Base-by-base conservation (phyloP, 2,888 invertebrate genomes). In the Cryptus armator region DNA sequence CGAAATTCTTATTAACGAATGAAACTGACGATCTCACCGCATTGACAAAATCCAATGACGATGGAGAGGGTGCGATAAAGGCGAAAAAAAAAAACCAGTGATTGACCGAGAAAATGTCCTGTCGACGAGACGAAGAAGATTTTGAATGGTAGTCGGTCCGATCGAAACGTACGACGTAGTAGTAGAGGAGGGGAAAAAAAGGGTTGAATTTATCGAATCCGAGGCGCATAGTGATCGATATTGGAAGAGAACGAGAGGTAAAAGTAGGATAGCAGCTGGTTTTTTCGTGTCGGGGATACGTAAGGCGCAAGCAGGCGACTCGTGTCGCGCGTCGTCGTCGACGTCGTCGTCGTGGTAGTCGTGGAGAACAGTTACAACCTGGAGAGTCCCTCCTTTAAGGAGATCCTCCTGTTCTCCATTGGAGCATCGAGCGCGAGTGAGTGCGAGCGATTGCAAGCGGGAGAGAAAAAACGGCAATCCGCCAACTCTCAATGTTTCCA, bases 391-490 rank as follows among this genome's bases (percentile, higher is more conserved):
- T 19, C 51, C 72, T 62, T 48, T 72, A 72, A 81, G 68, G 64
- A 70, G 72, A 81, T 74, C 72, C 67, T 62, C 66, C 53, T 62
- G 51, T 67, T 72, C 81, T 64, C 64, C n/a, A n/a, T 59, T 37
- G 62, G 53, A 68, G 44, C 51, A 81, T 78, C 81, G 74, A 81
- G 75, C 66, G 46, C 48, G 24, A 19, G 29, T 46, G 82, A 59
- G 46, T 83, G 75, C 70, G 76, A 74, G 79, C 68, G 82, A 59
- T 43, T 83, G 75, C 70, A 74, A 74, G 79, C 68, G 77, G 83
- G 79, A 70, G 56, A 56, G 9, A 87, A 85, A 86, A 80, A 74
- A 83, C 86, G 89, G 87, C 87, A 87, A 86, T 72, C 86, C 86
- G 90, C 89, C 89, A 90, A 77, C 81, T 56, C 56, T 43, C 71